Evolutionary conservation across 1,140 invertebrate species (phyloP).

Genomic region (Gryon sp.): DNA sequence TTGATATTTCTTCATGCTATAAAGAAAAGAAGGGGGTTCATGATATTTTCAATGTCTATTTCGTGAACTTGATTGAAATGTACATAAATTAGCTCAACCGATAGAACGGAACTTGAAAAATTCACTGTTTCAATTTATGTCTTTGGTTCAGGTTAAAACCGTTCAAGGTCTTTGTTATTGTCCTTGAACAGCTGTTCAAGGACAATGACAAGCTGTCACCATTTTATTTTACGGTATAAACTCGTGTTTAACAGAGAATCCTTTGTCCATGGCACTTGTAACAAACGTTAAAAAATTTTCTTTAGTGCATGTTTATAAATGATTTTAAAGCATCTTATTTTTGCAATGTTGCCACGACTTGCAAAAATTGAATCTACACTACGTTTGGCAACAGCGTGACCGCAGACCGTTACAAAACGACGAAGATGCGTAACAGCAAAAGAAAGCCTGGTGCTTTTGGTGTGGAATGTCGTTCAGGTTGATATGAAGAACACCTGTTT

Average conservation of each 20-base stretch:
- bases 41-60: too few species aligned
- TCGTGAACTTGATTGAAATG: too few species aligned
- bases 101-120: too few species aligned
- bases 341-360: conserved; percentile 19
- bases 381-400: conserved; percentile 31
- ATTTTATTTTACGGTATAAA: background rate
- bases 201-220: conserved; percentile 1
- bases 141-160: background rate
- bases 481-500: conserved; percentile 48
- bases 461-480: conserved; percentile 8
- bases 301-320: too few species aligned
- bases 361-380: conserved; percentile 21
- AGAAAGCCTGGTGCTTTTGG: conserved; percentile 16
- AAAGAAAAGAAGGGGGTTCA: too few species aligned
- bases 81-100: too few species aligned
- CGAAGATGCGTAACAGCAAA: conserved; percentile 38
- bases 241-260: background rate
- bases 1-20: too few species aligned
- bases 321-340: background rate
- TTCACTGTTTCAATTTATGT: too few species aligned
- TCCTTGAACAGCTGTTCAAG: conserved; percentile 1
- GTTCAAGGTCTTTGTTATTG: too few species aligned
- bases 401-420: conserved; percentile 31
- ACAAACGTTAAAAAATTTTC: background rate
- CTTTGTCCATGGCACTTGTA: conserved; percentile 13